Conservation (phyloP, 1,140 invertebrate genomes). For the Drosophila ogumai region DNA sequence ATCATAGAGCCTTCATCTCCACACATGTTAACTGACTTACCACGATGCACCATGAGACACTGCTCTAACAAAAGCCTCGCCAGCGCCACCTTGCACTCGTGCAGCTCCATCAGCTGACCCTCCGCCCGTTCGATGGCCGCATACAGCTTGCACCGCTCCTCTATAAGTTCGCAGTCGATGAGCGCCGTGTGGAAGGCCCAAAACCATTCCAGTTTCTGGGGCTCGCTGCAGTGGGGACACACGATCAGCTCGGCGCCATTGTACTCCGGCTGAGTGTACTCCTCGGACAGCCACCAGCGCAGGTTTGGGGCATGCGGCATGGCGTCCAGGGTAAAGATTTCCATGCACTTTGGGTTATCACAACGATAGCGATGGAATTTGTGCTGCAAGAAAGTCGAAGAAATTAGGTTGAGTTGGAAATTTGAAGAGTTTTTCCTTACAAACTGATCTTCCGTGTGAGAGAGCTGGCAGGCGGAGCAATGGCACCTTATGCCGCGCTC, state of each 20-base stretch:
- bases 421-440: conserved; percentile 29
- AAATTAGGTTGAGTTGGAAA: no score
- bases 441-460: conserved; percentile 64
- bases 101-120: conserved; percentile 61
- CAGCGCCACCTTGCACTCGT: conserved; percentile 65
- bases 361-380: conserved; percentile 78
- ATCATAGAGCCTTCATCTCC: background rate
- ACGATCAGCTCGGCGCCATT: conserved; percentile 65
- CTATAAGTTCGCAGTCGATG: conserved; percentile 64
- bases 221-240: conserved; percentile 56
- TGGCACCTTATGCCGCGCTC: conserved; percentile 60
- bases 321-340: conserved; percentile 63
- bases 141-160: conserved; percentile 72
- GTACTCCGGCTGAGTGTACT: conserved; percentile 61
- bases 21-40: conserved; percentile 23
- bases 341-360: conserved; percentile 74
- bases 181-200: conserved; percentile 64
- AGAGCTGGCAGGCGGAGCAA: conserved; percentile 58
- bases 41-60: conserved; percentile 67
- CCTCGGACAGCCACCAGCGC: conserved; percentile 68
- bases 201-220: conserved; percentile 73
- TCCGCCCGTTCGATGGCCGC: conserved; percentile 65
- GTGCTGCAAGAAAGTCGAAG: conserved; percentile 25
- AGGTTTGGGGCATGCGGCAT: conserved; percentile 59
- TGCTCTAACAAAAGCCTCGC: conserved; percentile 64